Evolutionary conservation across 2,113 vertebrate species (phyloP).

Genomic region (Todiramphus saurophagus): DNA sequence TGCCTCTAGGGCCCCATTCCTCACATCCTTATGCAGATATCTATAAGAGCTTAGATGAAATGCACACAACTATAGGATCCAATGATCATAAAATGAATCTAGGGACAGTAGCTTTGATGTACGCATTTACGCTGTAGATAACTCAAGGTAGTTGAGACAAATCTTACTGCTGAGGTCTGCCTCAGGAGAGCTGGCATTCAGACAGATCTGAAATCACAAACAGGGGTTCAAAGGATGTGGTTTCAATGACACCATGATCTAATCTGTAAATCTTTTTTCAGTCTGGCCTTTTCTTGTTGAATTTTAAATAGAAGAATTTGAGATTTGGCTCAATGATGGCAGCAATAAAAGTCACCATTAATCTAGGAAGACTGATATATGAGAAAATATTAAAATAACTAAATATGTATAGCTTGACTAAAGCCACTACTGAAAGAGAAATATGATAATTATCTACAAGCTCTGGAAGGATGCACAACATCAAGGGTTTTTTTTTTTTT

Average conservation of each 20-base stretch:
- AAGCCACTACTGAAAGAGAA: constrained; percentile 35
- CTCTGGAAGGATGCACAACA: constrained; percentile 1
- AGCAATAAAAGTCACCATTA: constrained; percentile 1
- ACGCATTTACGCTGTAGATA: background rate
- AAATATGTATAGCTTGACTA: constrained; percentile 23
- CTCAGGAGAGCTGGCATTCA: constrained; percentile 8
- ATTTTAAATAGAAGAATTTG: constrained; percentile 38
- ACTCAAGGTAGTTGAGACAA: background rate
- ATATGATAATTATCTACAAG: constrained; percentile 42
- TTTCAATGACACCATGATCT: constrained; percentile 20
- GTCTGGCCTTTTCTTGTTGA: background rate
- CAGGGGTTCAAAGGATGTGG: background rate
- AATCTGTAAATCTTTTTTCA: constrained; percentile 25
- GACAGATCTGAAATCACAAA: background rate
- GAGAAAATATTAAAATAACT: constrained; percentile 54
- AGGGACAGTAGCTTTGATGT: constrained; percentile 8
- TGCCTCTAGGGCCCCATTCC: background rate
- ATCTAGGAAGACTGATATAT: constrained; percentile 14
- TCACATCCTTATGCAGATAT: background rate
- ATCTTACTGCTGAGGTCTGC: background rate
- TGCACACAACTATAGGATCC: background rate
- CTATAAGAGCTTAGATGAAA: background rate
- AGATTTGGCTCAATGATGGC: constrained; percentile 24
- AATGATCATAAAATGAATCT: constrained; percentile 1
- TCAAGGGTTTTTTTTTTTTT: background rate